Evolutionary conservation across 2,113 vertebrate species (phyloP), one percentile per base, ranked within the genome.

Genomic region (Dolichallabes microphthalmus): DNA sequence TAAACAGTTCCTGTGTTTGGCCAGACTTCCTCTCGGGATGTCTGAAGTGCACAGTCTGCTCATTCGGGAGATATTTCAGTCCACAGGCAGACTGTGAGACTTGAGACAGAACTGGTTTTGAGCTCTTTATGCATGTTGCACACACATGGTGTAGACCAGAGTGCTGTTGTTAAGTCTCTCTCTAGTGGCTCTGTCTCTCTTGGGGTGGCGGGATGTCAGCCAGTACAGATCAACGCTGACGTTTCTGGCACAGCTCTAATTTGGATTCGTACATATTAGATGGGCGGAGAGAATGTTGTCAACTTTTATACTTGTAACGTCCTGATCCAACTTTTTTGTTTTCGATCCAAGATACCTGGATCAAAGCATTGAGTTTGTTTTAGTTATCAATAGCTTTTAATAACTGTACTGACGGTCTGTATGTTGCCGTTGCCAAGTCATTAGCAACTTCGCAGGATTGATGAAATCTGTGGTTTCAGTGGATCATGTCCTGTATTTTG

Each of bases 41-140:
- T 57, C 68, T 68, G 68, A 71, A 68, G 25, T 10, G 6, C 68
- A 73, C 82, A 61, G 63, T 85, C 74, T 45, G 80, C 80, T 82
- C n/a, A 30, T 82, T 71, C 61, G n/a, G 60, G 64, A 84, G 78
- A 69, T 53, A 53, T 58, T 82, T 79, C 55, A 30, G 64, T 73
- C 64, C 73, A 60, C 61, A 30, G 52, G 12, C 84, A 84, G 57
- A 75, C 77, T 80, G 68, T n/a, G 35, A 80, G 68, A 27, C 52
- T 68, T 15, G 83, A 53, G 27, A 55, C 50, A n/a, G 58, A 25
- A 82, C 27, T 73, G 80, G n/a, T 74, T 84, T 88, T 69, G 39
- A 76, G 50, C 61, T 79, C 68, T 86, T 35, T 53, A 22, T 80
- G 68, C 60, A 53, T 79, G 71, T 73, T 83, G 58, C n/a, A 45